phyloP scores from a whole-genome alignment of 2,888 invertebrate genomes.

The Myopa testacea region DNA sequence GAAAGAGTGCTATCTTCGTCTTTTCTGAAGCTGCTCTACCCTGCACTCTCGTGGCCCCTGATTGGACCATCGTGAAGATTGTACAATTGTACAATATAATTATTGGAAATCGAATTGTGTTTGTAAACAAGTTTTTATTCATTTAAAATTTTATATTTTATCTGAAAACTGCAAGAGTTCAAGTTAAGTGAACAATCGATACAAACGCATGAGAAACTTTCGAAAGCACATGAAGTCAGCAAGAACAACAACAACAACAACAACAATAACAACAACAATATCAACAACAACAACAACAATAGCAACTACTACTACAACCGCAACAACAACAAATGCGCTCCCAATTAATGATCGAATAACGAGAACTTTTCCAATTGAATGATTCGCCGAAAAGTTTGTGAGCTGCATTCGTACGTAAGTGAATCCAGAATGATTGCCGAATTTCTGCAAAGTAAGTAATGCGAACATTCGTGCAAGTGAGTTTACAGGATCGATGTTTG shows the following conservation, averaged over 20 bases:
- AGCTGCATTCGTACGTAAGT: background rate
- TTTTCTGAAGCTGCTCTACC: no score
- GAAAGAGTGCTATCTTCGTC: no score
- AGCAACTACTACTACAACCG: background rate
- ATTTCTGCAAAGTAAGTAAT: slow-evolving; percentile 4
- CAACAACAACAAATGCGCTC: slow-evolving; percentile 1
- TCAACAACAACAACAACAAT: background rate
- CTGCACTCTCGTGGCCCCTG: no score
- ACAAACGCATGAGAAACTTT: background rate
- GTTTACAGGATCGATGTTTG: background rate
- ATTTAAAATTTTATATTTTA: no score
- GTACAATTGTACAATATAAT: no score
- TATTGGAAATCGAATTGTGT: no score
- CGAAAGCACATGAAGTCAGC: background rate
- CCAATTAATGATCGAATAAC: slow-evolving; percentile 32
- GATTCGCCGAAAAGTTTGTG: slow-evolving; percentile 27
- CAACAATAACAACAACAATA: background rate
- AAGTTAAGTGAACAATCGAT: background rate
- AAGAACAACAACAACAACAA: background rate
- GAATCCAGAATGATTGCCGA: background rate
- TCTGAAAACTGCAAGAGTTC: background rate
- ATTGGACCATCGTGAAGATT: no score
- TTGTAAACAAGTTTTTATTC: no score
- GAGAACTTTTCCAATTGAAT: slow-evolving; percentile 35
- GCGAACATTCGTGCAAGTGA: background rate